A percentile compares a stretch with the other conserved stretches of the same genome.
phyloP scores from a whole-genome alignment of 2,113 vertebrate genomes.

The Hippocampus zosterae region DNA sequence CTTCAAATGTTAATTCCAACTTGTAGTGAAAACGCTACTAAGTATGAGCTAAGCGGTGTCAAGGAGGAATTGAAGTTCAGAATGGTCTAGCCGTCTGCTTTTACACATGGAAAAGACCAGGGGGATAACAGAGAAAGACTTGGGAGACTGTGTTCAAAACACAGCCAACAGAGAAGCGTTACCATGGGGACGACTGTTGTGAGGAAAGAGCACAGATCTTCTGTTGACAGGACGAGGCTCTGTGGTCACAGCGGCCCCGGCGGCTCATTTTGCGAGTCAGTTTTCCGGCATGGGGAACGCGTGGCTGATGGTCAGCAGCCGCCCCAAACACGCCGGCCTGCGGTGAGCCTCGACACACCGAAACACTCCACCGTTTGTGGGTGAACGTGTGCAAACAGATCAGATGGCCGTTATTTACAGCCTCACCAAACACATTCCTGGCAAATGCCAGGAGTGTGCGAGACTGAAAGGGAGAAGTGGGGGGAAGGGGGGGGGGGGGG shows the following conservation, averaged over 20 bases:
- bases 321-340: conserved; percentile 23
- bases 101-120: conserved; percentile 43
- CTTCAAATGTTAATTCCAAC: neutral
- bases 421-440: conserved; percentile 34
- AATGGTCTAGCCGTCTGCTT: conserved; percentile 15
- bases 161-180: conserved; percentile 50
- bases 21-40: neutral
- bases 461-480: conserved; percentile 11
- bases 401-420: conserved; percentile 37
- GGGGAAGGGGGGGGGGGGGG: neutral
- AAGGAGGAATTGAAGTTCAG: neutral
- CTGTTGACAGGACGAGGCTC: conserved; percentile 35
- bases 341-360: conserved; percentile 12
- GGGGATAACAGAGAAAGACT: conserved; percentile 40
- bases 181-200: conserved; percentile 62
- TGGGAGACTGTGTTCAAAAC: conserved; percentile 55
- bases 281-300: conserved; percentile 30
- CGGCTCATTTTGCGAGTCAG: conserved; percentile 17
- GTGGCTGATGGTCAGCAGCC: conserved; percentile 13
- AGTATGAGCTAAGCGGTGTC: neutral
- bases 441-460: conserved; percentile 23
- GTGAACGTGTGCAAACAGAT: conserved; percentile 26
- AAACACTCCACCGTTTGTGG: conserved; percentile 40
- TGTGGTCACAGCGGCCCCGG: conserved; percentile 21
- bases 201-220: conserved; percentile 43